A percentile compares a stretch with the other conserved stretches of the same genome.
These are phyloP conservation scores for Simalia tracyae DNA, from an alignment of 2,797 vertebrate genomes.

Conservation along the genomic window DNA sequence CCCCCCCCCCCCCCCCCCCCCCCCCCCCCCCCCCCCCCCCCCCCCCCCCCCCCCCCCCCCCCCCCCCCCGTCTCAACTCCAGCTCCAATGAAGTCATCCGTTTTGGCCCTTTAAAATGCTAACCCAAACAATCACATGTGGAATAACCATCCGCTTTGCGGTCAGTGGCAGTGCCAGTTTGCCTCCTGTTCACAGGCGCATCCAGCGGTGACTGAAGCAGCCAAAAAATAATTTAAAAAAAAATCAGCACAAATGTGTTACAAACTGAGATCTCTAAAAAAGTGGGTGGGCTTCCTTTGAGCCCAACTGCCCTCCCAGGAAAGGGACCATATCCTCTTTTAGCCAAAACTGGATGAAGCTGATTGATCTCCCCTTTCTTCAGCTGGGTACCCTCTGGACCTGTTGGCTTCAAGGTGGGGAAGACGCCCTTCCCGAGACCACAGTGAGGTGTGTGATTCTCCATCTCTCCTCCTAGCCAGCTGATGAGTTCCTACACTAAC, in stretches of 20 bases:
- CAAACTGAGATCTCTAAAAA: not conserved
- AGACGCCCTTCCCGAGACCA: not conserved
- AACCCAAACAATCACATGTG: not conserved
- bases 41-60: no score
- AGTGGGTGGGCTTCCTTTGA: not conserved
- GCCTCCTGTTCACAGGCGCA: not conserved
- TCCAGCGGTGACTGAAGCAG: not conserved
- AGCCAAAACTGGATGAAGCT: not conserved
- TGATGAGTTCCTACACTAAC: not conserved
- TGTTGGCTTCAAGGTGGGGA: not conserved
- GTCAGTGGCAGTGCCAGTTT: not conserved
- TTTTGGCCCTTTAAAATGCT: not conserved
- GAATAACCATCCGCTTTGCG: not conserved
- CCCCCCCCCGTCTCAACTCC: not conserved
- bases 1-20: no score
- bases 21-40: no score
- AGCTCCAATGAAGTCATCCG: rapidly evolving
- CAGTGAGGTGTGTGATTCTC: not conserved
- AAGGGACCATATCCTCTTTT: not conserved
- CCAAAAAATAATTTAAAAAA: not conserved
- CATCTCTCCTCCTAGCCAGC: not conserved
- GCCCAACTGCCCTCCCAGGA: not conserved
- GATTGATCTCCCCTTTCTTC: not conserved
- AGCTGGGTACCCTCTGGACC: no score
- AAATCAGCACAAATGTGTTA: no score